Evolutionary conservation across 2,113 vertebrate species (phyloP).

Genomic region (Psittacula cyanocephala): DNA sequence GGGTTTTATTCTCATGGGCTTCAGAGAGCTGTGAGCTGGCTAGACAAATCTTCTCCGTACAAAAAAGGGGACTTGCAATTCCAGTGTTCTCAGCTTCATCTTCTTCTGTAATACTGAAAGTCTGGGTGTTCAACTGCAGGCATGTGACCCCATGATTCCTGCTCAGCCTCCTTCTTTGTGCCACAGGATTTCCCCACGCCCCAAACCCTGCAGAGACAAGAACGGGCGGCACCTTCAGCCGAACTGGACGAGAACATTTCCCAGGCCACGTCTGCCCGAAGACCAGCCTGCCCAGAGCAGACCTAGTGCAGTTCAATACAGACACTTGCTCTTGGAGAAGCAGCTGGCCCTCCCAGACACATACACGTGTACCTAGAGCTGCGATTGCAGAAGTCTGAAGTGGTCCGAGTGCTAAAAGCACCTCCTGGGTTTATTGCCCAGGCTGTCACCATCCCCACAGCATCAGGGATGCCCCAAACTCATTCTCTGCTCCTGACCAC

Average conservation of each 20-base stretch:
- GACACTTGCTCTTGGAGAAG: fast-evolving
- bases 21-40: not conserved
- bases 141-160: fast-evolving
- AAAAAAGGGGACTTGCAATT: not conserved
- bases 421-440: not conserved
- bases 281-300: not conserved
- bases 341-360: not conserved
- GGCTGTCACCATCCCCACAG: not conserved
- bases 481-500: not conserved
- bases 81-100: not conserved
- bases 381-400: not conserved
- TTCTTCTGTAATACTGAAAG: not conserved
- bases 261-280: fast-evolving
- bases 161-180: not conserved
- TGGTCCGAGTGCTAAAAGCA: not conserved
- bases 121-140: fast-evolving
- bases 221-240: not conserved
- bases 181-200: not conserved
- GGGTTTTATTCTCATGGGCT: not conserved
- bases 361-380: fast-evolving
- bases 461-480: not conserved
- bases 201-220: not conserved
- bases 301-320: fast-evolving
- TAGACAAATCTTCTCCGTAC: not conserved
- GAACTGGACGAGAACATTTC: not conserved